Base-by-base conservation (phyloP, 2,113 vertebrate species). In the Caretta caretta region DNA sequence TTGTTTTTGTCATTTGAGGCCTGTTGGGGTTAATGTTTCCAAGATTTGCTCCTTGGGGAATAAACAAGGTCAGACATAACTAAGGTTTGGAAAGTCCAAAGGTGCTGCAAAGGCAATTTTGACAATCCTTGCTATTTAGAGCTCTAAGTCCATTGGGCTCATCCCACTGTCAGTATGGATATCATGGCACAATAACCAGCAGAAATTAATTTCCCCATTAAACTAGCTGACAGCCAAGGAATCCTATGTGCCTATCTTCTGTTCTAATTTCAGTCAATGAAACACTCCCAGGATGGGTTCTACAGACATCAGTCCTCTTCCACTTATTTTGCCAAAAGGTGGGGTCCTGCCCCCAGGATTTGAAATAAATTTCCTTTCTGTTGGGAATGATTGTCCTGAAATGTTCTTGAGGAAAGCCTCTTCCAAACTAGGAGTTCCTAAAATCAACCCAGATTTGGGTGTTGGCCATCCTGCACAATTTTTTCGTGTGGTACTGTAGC, bases 241-340 rank as follows among this genome's bases (percentile, higher is more conserved):
- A 84, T 49, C 11, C 51, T 27, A 50, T 89, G 56, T 50, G 46
- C 86, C 89, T 29, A 86, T 94, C 81, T 83, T 42, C 31, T 79
- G n/a, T 50, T 92, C 11, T 27, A 57, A 7, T 95, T 97, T 91
- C 51, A 90, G 27, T 54, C 35, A 83, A 16, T 83, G 22, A 93
- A 85, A 14, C 50, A 5, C 27, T 85, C 19, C 91, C 65, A 79
- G 38, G 8, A 31, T 87, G 42, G 65, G n/a, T 72, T 72, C n/a
- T 38, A 20, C 65, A 22, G 65, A 72, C 42, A 83, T 31, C 42
- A 16, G 27, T 75, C 86, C 5, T 38, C 35, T 72, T 49, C 35
- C 89, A 35, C 46, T 42, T 3, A 13, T 49, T 84, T 92, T 9
- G 65, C 62, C 49, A 83, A 38, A 91, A 35, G 92, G 94, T 1